Evolutionary conservation across 1,140 invertebrate species (phyloP).

Genomic region (Hylaeus anthracinus): DNA sequence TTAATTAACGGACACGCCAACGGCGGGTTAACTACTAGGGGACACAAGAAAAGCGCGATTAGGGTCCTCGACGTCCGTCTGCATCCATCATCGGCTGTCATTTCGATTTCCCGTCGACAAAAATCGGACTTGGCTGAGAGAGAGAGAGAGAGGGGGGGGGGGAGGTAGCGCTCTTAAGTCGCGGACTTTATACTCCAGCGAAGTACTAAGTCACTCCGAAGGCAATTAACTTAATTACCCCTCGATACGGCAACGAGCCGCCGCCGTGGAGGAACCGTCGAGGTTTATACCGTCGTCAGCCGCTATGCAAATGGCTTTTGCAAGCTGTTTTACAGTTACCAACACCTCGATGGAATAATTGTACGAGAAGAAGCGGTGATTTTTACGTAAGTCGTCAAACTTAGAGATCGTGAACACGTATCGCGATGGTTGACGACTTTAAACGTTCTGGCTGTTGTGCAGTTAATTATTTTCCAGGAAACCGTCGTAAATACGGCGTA

Average conservation of each 20-base stretch:
- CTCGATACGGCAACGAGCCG: slow-evolving; percentile 53
- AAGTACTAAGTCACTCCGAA: slow-evolving; percentile 52
- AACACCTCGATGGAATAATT: slow-evolving; percentile 24
- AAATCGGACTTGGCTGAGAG: slow-evolving; percentile 13
- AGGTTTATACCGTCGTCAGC: slow-evolving; percentile 37
- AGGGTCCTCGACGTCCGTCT: slow-evolving; percentile 35
- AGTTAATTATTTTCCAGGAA: slow-evolving; percentile 33
- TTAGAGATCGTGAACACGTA: background rate
- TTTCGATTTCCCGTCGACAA: slow-evolving; percentile 32
- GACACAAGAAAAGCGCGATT: slow-evolving; percentile 47
- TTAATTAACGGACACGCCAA: slow-evolving; percentile 29
- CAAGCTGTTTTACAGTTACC: slow-evolving; percentile 18
- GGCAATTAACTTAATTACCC: slow-evolving; percentile 69
- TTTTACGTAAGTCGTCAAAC: background rate
- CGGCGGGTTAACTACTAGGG: background rate
- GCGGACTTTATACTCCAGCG: slow-evolving; percentile 35
- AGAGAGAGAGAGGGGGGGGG: no score
- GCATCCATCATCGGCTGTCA: slow-evolving; percentile 65
- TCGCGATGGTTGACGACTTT: background rate
- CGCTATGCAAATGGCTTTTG: slow-evolving; percentile 43
- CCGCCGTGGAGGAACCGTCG: slow-evolving; percentile 44
- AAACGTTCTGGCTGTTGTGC: background rate
- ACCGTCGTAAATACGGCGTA: slow-evolving; percentile 5
- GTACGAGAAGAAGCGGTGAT: background rate
- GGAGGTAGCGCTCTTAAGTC: slow-evolving; percentile 1